A percentile compares a stretch with the other conserved stretches of the same genome.
Evolutionary conservation across 2,113 vertebrate species (phyloP).

Genomic region (Varanus salvator): DNA sequence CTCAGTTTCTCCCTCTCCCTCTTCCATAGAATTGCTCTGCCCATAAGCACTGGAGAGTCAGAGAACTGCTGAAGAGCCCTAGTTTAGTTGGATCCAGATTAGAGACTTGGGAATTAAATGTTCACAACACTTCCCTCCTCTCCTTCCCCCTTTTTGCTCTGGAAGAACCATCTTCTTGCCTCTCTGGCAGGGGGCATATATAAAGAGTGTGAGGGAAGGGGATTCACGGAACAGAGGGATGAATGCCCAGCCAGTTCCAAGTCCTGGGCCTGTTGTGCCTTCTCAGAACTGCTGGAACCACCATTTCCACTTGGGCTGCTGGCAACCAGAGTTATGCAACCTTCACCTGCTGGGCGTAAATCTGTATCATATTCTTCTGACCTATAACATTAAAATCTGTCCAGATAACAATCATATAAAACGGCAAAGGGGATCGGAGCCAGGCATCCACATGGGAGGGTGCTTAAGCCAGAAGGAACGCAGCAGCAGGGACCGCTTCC

Average conservation of each 20-base stretch:
- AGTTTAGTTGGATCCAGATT: neutral
- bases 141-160: neutral
- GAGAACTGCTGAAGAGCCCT: neutral
- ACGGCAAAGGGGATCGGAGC: neutral
- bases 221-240: neutral
- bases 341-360: conserved; percentile 5
- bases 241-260: neutral
- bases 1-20: too few relatives aligned
- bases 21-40: too few relatives aligned
- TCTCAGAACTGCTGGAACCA: conserved; percentile 32
- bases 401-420: conserved; percentile 20
- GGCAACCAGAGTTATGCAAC: neutral
- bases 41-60: too few relatives aligned
- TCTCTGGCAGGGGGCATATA: neutral
- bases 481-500: neutral
- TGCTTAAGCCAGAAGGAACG: neutral
- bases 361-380: neutral
- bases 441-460: neutral
- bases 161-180: neutral
- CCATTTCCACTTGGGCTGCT: conserved; percentile 19
- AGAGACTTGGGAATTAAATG: neutral
- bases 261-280: conserved; percentile 36
- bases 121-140: neutral
- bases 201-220: conserved; percentile 37
- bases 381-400: conserved; percentile 42